Percentiles rank a stretch among this genome's conserved stretches.
Conservation (phyloP, 2,113 vertebrate genomes). For the Atherinomorus stipes region DNA sequence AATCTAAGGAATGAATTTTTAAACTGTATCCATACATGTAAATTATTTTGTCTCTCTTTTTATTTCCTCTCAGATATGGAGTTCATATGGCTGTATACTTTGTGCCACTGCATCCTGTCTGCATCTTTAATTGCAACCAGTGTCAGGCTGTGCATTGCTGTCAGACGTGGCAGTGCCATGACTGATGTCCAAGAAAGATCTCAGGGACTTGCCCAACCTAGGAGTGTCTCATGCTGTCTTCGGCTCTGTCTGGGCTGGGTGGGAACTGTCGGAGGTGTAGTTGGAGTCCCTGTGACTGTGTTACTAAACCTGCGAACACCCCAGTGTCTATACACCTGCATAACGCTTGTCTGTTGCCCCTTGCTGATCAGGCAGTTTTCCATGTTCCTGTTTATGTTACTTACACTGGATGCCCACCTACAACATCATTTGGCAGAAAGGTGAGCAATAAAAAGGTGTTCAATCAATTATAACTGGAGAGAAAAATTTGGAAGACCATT, state of each 20-base stretch:
- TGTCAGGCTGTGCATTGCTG: slow-evolving; percentile 71
- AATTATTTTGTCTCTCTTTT: background rate
- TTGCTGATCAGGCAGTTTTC: slow-evolving; percentile 85
- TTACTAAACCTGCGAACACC: slow-evolving; percentile 79
- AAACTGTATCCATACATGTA: background rate
- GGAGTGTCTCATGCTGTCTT: slow-evolving; percentile 76
- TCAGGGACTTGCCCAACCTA: slow-evolving; percentile 10
- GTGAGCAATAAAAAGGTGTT: slow-evolving; percentile 57
- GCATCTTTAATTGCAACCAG: slow-evolving; percentile 68
- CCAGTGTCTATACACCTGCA: slow-evolving; percentile 84
- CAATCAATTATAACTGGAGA: background rate
- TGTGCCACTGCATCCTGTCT: slow-evolving; percentile 73
- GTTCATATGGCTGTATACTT: slow-evolving; percentile 70
- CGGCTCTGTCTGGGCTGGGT: slow-evolving; percentile 80
- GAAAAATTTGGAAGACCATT: no score
- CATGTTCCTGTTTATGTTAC: slow-evolving; percentile 82
- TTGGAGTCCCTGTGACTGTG: slow-evolving; percentile 77
- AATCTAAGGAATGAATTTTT: slow-evolving; percentile 12
- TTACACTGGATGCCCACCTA: slow-evolving; percentile 81
- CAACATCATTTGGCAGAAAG: slow-evolving; percentile 70
- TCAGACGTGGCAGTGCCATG: background rate
- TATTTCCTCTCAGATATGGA: slow-evolving; percentile 68
- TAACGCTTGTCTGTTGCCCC: slow-evolving; percentile 82
- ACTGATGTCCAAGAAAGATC: background rate
- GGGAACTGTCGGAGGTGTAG: slow-evolving; percentile 76